Evolutionary conservation across 1,140 invertebrate species (phyloP), one percentile per base, ranked within the genome.

Genomic region (Drosophila pseudoobscura): DNA sequence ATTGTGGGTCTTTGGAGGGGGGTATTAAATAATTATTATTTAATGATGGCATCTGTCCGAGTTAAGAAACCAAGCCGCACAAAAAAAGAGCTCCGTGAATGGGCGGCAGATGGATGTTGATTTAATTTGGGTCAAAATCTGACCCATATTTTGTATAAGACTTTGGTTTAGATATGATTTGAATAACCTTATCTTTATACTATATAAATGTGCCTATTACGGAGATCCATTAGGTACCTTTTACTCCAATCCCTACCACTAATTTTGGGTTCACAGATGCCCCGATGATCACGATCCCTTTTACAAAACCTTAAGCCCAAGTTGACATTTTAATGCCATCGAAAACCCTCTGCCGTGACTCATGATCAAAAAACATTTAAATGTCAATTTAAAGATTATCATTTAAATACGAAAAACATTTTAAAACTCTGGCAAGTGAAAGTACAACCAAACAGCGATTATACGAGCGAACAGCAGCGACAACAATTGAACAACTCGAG

Each of bases 1-100:
- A 50, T 39, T 43, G 1, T 53, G 9, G 8, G 22, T 41, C 35
- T 5, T 4, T 5, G 35, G 11, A 4, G 35, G n/a, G n/a, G 44
- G 62, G 65, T 51, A 87, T 85, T 75, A 87, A 82, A 87, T 87
- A 85, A 85, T 85, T 75, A 85, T 87, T 82, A 71, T 78, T 87
- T 85, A 85, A 87, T 85, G 74, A 58, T 43, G 52, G 63, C 82
- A 87, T 68, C 64, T 70, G 77, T 60, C 58, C 44, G 49, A 53
- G 11, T 45, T 35, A 24, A 45, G 75, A 46, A 62, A 55, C 55
- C 55, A 22, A 52, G 60, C 52, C 41, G 44, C 11, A n/a, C 1
- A 17, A 9, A 13, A 39, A 2, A 13, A 49, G 45, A 5, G 51
- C 26, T 26, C 50, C 43, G 63, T 22, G 51, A 69, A 56, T 47